These are phyloP conservation scores for Tineola bisselliella DNA, from an alignment of 2,888 invertebrate genomes.

Conservation along the genomic window DNA sequence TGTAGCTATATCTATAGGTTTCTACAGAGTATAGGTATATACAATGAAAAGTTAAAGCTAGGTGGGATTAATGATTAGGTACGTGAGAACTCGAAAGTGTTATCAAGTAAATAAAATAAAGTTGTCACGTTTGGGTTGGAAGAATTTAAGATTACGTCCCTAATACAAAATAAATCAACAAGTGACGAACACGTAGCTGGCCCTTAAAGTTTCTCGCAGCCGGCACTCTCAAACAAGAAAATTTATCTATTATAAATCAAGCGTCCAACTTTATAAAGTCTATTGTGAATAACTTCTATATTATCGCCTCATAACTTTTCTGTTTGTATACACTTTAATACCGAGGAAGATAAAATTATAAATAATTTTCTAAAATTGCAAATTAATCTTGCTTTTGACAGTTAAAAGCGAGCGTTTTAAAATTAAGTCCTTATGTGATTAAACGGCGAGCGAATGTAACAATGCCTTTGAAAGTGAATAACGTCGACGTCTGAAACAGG, in stretches of 20 bases:
- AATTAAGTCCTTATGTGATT: no score
- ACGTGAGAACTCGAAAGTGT: conserved; percentile 16
- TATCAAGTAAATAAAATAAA: conserved; percentile 23
- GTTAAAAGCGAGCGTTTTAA: no score
- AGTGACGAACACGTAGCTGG: conserved; percentile 25
- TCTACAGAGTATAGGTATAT: not conserved
- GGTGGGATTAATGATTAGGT: not conserved
- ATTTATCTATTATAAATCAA: conserved; percentile 4
- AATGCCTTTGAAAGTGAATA: not conserved
- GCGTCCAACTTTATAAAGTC: not conserved
- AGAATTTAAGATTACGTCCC: conserved; percentile 34
- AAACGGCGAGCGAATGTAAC: not conserved
- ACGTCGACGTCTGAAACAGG: not conserved
- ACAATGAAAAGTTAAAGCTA: not conserved
- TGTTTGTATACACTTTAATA: not conserved
- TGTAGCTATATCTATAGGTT: not conserved
- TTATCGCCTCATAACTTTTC: not conserved
- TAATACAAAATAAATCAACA: conserved; percentile 35
- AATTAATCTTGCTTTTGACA: no score
- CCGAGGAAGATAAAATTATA: not conserved
- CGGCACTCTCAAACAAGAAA: conserved; percentile 15
- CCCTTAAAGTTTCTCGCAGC: conserved; percentile 26
- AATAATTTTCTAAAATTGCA: no score
- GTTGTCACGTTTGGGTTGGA: conserved; percentile 32
- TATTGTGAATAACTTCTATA: not conserved